phyloP scores from a whole-genome alignment of 2,888 invertebrate genomes.

The Amphimallon solstitiale region DNA sequence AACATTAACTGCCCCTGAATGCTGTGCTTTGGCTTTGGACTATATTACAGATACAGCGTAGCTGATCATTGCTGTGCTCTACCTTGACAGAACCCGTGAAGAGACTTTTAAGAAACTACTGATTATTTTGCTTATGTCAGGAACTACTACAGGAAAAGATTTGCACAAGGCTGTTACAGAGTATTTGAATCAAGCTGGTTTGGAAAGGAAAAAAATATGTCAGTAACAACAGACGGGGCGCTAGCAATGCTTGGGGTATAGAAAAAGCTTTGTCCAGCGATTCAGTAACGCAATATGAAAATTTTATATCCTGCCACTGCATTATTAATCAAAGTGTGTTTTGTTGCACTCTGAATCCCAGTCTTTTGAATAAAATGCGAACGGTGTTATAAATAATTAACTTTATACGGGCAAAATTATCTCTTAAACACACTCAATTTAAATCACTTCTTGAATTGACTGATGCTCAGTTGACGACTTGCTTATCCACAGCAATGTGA shows the following conservation, averaged over 20 bases:
- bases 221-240: not conserved
- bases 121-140: slow-evolving; percentile 1
- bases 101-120: not conserved
- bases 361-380: slow-evolving; percentile 24
- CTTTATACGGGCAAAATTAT: slow-evolving; percentile 17
- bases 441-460: slow-evolving; percentile 5
- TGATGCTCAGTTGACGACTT: slow-evolving; percentile 18
- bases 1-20: too few species aligned
- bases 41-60: too few species aligned
- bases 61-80: too few species aligned
- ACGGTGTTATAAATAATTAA: slow-evolving; percentile 9
- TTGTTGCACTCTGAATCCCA: slow-evolving; percentile 23
- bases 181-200: not conserved
- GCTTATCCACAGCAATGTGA: slow-evolving; percentile 26
- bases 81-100: too few species aligned
- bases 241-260: too few species aligned
- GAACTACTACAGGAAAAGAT: slow-evolving; percentile 1
- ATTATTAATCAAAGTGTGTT: slow-evolving; percentile 6
- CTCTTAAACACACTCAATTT: slow-evolving; percentile 8
- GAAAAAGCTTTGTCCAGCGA: too few species aligned
- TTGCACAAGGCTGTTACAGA: too few species aligned
- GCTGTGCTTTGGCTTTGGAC: too few species aligned
- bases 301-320: slow-evolving; percentile 24
- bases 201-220: not conserved
- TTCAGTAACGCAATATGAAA: slow-evolving; percentile 8